Evolutionary conservation across 2,797 vertebrate genomes (phyloP).

Genomic region (Buphagus erythrorhynchus): DNA sequence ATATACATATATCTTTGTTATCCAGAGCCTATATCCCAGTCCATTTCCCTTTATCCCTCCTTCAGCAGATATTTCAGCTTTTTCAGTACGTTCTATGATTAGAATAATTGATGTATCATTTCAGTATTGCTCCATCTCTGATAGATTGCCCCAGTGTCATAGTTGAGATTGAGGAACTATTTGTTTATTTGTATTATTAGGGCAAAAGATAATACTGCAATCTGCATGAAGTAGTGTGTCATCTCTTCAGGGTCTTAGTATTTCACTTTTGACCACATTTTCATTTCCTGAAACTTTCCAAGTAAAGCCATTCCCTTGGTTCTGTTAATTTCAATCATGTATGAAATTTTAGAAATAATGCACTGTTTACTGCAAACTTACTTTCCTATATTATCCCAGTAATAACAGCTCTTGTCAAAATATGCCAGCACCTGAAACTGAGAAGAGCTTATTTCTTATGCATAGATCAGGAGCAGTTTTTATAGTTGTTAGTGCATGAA

Average conservation of each 20-base stretch:
- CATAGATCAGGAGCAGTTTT: not conserved
- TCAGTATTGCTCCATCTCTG: not conserved
- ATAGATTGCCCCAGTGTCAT: not conserved
- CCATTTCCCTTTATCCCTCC: not conserved
- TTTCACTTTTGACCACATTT: not conserved
- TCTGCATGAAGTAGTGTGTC: not conserved
- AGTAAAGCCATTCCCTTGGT: not conserved
- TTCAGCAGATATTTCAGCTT: not conserved
- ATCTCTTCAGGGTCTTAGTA: not conserved
- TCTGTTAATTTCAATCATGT: not conserved
- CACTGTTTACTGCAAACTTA: not conserved
- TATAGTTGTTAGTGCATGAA: not conserved
- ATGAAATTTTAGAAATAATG: not conserved
- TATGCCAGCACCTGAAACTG: not conserved
- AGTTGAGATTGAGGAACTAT: not conserved
- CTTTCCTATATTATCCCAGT: not conserved
- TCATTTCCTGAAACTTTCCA: not conserved
- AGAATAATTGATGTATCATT: not conserved
- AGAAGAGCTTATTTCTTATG: not conserved
- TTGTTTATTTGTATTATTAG: not conserved
- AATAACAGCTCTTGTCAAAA: conserved; percentile 6
- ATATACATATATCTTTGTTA: not conserved
- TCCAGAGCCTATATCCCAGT: not conserved
- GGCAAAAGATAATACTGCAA: not conserved
- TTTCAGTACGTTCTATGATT: not conserved